Evolutionary conservation across 2,113 vertebrate species (phyloP).

Genomic region (Hippolais icterina): DNA sequence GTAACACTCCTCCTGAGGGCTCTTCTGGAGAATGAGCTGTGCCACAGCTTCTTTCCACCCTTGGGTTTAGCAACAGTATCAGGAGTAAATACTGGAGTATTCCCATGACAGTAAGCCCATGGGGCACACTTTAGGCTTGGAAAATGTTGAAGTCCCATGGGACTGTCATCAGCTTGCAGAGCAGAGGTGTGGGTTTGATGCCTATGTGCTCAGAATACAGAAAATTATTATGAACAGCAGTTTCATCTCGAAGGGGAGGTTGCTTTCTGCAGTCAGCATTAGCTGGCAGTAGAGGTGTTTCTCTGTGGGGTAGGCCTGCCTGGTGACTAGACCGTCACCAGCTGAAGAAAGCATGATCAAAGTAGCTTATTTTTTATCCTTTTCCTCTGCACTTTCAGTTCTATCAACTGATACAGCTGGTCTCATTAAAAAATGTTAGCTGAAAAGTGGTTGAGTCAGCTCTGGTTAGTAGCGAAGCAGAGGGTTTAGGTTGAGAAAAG

Average conservation of each 20-base stretch:
- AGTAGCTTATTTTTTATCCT: background rate
- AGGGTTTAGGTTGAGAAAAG: background rate
- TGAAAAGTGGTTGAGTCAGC: background rate
- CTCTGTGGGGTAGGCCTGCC: slow-evolving; percentile 26
- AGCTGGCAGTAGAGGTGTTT: slow-evolving; percentile 56
- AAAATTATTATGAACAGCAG: background rate
- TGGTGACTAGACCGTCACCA: slow-evolving; percentile 33
- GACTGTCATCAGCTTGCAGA: background rate
- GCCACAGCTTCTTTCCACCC: background rate
- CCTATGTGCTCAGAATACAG: background rate
- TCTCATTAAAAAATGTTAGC: background rate
- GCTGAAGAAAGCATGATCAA: slow-evolving; percentile 1
- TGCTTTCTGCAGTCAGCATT: slow-evolving; percentile 33
- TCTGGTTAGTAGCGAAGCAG: background rate
- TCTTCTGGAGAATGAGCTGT: background rate
- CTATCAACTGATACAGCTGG: background rate
- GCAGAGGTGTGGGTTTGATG: background rate
- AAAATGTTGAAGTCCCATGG: background rate
- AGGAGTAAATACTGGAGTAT: background rate
- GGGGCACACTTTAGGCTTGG: background rate
- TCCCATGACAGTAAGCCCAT: background rate
- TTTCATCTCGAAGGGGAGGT: slow-evolving; percentile 25
- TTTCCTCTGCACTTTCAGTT: background rate
- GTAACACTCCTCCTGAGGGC: background rate
- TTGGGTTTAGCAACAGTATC: background rate